These are phyloP conservation scores for Alces alces DNA, from an alignment of 2,113 vertebrate species.

Conservation along the genomic window DNA sequence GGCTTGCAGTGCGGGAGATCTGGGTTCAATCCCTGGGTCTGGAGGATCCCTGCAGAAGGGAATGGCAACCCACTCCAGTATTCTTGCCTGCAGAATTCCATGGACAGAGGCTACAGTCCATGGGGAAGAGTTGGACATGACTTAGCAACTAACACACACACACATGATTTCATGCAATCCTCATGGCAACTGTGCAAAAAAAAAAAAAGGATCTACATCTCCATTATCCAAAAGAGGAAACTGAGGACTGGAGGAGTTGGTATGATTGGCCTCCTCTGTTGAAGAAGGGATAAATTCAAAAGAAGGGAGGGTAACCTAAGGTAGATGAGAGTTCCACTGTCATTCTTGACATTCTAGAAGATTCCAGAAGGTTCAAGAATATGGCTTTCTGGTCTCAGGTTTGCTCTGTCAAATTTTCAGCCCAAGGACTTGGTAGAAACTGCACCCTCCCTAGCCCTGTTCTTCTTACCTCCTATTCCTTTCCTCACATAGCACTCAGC, in stretches of 20 bases:
- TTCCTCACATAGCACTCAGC: too few species aligned
- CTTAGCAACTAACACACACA: neutral
- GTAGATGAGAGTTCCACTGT: too few species aligned
- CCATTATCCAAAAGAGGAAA: neutral
- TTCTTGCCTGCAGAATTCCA: neutral
- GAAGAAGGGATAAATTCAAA: neutral
- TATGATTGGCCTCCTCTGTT: neutral
- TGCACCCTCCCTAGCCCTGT: neutral
- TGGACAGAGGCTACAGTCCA: neutral
- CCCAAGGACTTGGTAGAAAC: neutral
- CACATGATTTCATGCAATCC: neutral
- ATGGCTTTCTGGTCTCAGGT: neutral
- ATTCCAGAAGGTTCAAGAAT: neutral
- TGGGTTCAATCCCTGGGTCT: neutral
- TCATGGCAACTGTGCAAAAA: neutral
- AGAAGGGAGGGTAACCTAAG: neutral
- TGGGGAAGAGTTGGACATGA: neutral
- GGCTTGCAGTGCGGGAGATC: accelerated
- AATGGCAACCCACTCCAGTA: neutral
- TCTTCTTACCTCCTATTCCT: neutral
- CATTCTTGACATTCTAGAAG: neutral
- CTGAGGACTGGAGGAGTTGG: neutral
- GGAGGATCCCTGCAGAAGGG: neutral
- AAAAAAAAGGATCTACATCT: neutral
- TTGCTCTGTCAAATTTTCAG: neutral